Evolutionary conservation across 1,140 invertebrate genomes (phyloP).

Genomic region (Luehdorfia chinensis): DNA sequence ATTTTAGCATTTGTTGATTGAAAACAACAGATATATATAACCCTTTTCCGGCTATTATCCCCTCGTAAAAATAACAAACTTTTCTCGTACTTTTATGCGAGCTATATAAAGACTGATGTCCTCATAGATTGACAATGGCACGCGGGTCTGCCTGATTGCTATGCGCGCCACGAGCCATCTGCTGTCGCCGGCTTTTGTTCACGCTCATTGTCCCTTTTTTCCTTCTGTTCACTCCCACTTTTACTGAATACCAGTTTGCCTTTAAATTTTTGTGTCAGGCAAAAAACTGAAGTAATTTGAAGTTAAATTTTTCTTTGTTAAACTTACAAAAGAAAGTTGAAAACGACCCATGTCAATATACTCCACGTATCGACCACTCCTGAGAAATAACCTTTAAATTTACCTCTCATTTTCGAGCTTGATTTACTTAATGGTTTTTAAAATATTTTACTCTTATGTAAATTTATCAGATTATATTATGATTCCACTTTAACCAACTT

Average conservation of each 20-base stretch:
- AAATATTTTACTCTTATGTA: no score
- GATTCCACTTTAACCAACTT: no score
- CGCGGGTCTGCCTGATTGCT: slow-evolving; percentile 47
- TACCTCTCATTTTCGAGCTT: no score
- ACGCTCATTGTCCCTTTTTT: slow-evolving; percentile 51
- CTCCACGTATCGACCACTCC: no score
- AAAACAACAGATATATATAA: no score
- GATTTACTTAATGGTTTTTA: no score
- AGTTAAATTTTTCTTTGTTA: background rate
- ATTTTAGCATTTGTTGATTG: no score
- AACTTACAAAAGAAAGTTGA: background rate
- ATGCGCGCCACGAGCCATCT: slow-evolving; percentile 47
- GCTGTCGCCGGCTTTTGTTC: slow-evolving; percentile 51
- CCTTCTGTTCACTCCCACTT: slow-evolving; percentile 45
- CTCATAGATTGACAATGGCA: slow-evolving; percentile 31
- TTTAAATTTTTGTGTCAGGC: slow-evolving; percentile 15
- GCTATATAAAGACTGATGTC: slow-evolving; percentile 16
- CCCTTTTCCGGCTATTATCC: no score
- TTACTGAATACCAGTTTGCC: slow-evolving; percentile 40
- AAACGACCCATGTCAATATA: background rate
- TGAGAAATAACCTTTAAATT: no score
- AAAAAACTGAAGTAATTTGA: slow-evolving; percentile 3
- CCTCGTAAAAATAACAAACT: no score
- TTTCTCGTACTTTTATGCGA: no score
- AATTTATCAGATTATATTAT: no score